phyloP scores from a whole-genome alignment of 1,140 invertebrate species.

The Lordiphosa clarofinis region DNA sequence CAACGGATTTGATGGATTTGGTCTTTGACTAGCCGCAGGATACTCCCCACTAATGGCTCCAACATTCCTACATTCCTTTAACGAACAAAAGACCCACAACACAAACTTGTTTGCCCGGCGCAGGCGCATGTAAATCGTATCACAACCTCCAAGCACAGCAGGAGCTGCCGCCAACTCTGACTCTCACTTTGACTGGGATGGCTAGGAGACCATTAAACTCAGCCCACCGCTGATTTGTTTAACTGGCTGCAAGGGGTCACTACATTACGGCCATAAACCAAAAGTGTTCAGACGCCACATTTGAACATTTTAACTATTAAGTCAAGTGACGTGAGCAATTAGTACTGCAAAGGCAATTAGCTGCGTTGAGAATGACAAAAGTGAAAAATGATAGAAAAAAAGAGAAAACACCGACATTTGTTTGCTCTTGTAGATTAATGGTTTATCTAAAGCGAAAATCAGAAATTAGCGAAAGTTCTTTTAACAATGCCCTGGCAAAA shows the following conservation, averaged over 20 bases:
- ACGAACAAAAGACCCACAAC: constrained; percentile 46
- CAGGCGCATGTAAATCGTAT: constrained; percentile 49
- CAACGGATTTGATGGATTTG: constrained; percentile 61
- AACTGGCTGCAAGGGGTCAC: constrained; percentile 60
- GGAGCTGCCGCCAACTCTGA: constrained; percentile 32
- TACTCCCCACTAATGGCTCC: constrained; percentile 6
- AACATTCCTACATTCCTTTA: constrained; percentile 18
- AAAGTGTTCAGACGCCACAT: constrained; percentile 35
- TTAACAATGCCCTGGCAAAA: too few species aligned
- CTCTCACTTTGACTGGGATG: constrained; percentile 4
- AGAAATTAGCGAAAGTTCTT: too few species aligned
- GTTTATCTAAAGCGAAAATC: too few species aligned
- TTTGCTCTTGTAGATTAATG: not conserved
- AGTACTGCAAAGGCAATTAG: constrained; percentile 61
- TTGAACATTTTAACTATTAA: constrained; percentile 51
- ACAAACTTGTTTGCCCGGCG: constrained; percentile 35
- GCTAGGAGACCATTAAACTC: constrained; percentile 51
- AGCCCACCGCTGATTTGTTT: constrained; percentile 61
- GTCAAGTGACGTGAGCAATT: constrained; percentile 53
- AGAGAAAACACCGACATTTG: not conserved
- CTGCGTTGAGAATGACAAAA: constrained; percentile 46
- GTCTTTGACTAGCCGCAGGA: constrained; percentile 31
- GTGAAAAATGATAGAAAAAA: constrained; percentile 23
- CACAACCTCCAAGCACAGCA: constrained; percentile 55
- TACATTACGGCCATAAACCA: constrained; percentile 43